Percentiles rank a stretch among this genome's conserved stretches.
Conservation (phyloP, 2,888 invertebrate species). For the Drosophila kambysellisi region DNA sequence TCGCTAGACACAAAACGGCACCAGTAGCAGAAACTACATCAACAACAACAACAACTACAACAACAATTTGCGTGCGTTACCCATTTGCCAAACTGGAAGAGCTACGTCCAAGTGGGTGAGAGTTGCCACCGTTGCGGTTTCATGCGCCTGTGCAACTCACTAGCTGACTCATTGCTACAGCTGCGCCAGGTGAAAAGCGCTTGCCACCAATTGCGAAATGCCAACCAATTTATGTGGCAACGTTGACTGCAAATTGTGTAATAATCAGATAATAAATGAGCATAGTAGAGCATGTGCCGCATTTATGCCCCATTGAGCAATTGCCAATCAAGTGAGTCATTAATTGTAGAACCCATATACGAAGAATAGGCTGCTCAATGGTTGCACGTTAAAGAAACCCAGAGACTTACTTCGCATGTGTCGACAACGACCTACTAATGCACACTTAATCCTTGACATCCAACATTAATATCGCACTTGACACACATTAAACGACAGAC, state of each 20-base stretch:
- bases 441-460: slow-evolving; percentile 66
- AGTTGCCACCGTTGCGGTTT: slow-evolving; percentile 63
- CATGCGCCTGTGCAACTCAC: slow-evolving; percentile 59
- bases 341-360: slow-evolving; percentile 6
- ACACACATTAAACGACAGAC: slow-evolving; percentile 64
- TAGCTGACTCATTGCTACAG: slow-evolving; percentile 52
- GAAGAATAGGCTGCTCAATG: slow-evolving; percentile 2
- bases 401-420: slow-evolving; percentile 13
- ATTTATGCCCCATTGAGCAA: slow-evolving; percentile 72
- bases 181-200: slow-evolving; percentile 69
- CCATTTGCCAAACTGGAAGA: slow-evolving; percentile 61
- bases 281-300: slow-evolving; percentile 57
- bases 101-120: slow-evolving; percentile 54
- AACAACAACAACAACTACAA: slow-evolving; percentile 13
- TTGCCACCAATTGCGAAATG: slow-evolving; percentile 64
- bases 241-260: slow-evolving; percentile 65
- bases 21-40: slow-evolving; percentile 48
- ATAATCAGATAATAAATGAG: slow-evolving; percentile 73
- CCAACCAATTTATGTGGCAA: slow-evolving; percentile 49
- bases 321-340: slow-evolving; percentile 65
- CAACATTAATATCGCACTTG: slow-evolving; percentile 74
- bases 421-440: slow-evolving; percentile 45
- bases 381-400: slow-evolving; percentile 4
- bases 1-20: slow-evolving; percentile 56
- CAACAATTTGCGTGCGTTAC: slow-evolving; percentile 71